Evolutionary conservation across 2,113 vertebrate genomes (phyloP).

Genomic region (Ranitomeya variabilis): DNA sequence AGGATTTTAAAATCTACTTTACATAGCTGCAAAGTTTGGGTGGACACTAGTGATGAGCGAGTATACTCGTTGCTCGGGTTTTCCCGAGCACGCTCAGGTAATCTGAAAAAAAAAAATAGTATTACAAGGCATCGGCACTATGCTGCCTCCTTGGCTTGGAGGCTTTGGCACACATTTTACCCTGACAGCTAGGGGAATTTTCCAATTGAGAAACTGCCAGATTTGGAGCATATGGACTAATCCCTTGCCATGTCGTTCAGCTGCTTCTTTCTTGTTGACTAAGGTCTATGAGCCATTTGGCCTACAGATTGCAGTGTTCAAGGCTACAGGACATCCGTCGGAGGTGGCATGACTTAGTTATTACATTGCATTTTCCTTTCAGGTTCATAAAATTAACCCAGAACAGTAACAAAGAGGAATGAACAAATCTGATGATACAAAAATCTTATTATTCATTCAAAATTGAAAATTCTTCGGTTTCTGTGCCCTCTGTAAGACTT

Average conservation of each 20-base stretch:
- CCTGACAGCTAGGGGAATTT: neutral
- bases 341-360: neutral
- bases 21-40: no score
- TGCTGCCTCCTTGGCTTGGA: neutral
- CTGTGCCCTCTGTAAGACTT: conserved; percentile 32
- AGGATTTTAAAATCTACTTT: no score
- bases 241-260: neutral
- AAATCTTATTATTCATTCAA: conserved; percentile 31
- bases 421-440: conserved; percentile 5
- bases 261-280: neutral
- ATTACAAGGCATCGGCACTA: neutral
- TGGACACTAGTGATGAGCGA: no score
- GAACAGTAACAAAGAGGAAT: neutral
- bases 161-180: neutral
- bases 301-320: neutral
- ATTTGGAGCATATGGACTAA: neutral
- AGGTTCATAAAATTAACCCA: neutral
- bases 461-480: conserved; percentile 32
- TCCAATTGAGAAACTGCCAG: neutral
- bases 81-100: no score
- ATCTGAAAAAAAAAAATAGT: neutral
- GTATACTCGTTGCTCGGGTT: no score
- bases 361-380: neutral
- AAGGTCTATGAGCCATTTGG: neutral
- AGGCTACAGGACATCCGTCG: neutral